Base-by-base conservation (phyloP, 2,113 vertebrate genomes). In the Brachypteracias leptosomus region DNA sequence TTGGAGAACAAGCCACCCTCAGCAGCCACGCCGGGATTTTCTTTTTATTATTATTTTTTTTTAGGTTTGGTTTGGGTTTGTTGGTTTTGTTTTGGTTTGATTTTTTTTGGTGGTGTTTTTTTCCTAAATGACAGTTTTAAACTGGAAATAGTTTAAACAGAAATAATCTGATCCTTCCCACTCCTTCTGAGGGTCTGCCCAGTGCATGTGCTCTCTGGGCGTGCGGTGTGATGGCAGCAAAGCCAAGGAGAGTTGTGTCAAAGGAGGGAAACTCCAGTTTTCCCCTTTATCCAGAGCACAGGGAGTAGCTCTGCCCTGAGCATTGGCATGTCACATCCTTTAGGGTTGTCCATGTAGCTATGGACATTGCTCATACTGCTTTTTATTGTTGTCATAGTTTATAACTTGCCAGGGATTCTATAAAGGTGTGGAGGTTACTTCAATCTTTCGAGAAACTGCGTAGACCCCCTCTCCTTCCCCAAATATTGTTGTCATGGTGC, bases 1-100 rank as follows among this genome's bases (percentile, higher is more conserved):
- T 47, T 90, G 95, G 35, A 92, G 90, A 95, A 65, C 61, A 91
- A 90, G 65, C 88, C 90, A 94, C 75, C 63, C 82, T 95, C 85
- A 67, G 65, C 88, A 95, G 80, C 95, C 84, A 74, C 1, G 0
- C 68, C 92, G 65, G 57, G 71, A 67, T 31, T 72, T 85, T 77
- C 81, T 28, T 68, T 42, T 67, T 91, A 63, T 26, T 61, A 36
- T 38, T 25, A 6, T 25, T 10, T 36, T 25, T 26, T 36, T 59
- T 62, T 36, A 36, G 17, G 22, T 65, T 35, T 42, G 11, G 36
- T 49, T n/a, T 54, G 31, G 17, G 16, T 44, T 52, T 40, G 31
- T 7, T 40, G 20, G 14, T 44, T 42, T 67, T 16, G 17, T 68
- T 68, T 55, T 47, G 22, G 17, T 38, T 19, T 20, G 19, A 18